Percentiles rank a stretch among this genome's conserved stretches.
Conservation (phyloP, 2,888 invertebrate genomes). For the Meta bourneti region DNA sequence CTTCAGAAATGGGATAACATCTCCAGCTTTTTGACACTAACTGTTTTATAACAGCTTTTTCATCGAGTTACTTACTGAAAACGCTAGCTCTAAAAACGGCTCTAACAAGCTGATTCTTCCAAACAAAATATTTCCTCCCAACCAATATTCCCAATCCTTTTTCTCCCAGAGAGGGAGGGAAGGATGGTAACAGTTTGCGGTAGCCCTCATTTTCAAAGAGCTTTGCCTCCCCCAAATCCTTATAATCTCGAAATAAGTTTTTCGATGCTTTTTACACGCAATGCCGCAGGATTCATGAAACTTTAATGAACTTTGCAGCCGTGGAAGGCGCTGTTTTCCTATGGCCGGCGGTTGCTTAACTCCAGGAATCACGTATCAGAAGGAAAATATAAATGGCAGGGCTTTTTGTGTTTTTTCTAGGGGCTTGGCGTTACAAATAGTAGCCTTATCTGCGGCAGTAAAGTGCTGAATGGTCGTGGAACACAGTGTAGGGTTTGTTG, state of each 20-base stretch:
- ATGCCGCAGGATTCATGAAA: slow-evolving; percentile 45
- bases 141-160: slow-evolving; percentile 12
- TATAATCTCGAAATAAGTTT: slow-evolving; percentile 49
- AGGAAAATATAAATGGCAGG: background rate
- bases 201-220: slow-evolving; percentile 9
- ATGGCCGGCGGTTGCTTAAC: background rate
- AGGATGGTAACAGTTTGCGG: background rate
- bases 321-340: background rate
- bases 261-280: slow-evolving; percentile 24
- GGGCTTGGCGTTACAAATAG: background rate
- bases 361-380: slow-evolving; percentile 6
- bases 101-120: background rate
- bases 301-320: slow-evolving; percentile 56
- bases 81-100: background rate
- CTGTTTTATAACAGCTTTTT: too few species aligned
- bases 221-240: slow-evolving; percentile 15
- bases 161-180: background rate
- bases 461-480: background rate
- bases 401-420: background rate
- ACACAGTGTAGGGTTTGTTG: background rate
- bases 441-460: background rate
- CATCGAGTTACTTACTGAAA: too few species aligned
- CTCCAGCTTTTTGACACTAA: too few species aligned
- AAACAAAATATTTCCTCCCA: slow-evolving; percentile 10
- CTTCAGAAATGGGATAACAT: too few species aligned